Base-by-base conservation (phyloP, 2,113 vertebrate genomes). In the Catharus bicknelli region DNA sequence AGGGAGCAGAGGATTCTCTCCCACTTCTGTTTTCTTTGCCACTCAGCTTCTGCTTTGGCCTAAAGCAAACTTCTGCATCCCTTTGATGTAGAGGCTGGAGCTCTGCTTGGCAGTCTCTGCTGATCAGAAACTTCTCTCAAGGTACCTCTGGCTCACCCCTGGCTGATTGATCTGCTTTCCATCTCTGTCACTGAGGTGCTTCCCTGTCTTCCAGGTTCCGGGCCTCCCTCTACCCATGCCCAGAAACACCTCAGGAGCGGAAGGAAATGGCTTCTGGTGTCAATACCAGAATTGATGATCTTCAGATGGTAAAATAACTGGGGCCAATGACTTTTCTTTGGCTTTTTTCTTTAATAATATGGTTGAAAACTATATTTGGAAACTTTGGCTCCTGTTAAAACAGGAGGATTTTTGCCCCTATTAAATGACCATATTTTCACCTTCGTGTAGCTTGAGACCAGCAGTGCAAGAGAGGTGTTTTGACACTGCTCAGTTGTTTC, bases 241-340 rank as follows among this genome's bases (percentile, higher is more conserved):
- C 99, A 48, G 99, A 99, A 97, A 99, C 99, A 0, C 98, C 99
- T 2, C 99, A 99, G 92, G 99, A 99, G 95, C 97, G 99, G 94
- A 99, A 99, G 87, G 99, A 99, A 97, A 99, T 99, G 99, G 98
- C 99, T 50, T 98, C 98, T 30, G 99, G 99, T 73, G 99, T 99
- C 72, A 99, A 99, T 55, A 99, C 99, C 88, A 98, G 99, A 82
- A 99, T 99, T 43, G 99, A 99, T n/a, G 99, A 99, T 93, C 98
- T 99, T 78, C 99, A 99, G 95, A 99, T 99, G 99, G 99, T 99
- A 98, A 58, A 84, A 85, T 36, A 86, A 73, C 72, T 34, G 32
- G 58, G 34, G n/a, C 54, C 62, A 26, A 15, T 45, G 69, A 88
- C 76, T 36, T 45, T 64, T 50, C 50, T 57, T 68, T n/a, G 17